These are phyloP conservation scores for Pantala flavescens DNA, from an alignment of 1,140 invertebrate genomes.

Conservation along the genomic window DNA sequence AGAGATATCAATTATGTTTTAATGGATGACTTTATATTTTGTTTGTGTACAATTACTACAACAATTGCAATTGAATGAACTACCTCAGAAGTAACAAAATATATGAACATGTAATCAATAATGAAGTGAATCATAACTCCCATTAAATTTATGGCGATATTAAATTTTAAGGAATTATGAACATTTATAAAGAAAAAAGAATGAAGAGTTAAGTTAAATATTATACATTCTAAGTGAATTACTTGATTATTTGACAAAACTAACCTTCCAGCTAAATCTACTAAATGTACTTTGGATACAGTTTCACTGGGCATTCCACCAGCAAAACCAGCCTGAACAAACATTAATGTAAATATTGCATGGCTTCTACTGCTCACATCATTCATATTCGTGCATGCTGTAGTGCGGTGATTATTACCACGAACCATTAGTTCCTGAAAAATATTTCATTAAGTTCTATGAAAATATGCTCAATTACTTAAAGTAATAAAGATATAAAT, in stretches of 20 bases:
- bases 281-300: slow-evolving; percentile 76
- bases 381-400: slow-evolving; percentile 76
- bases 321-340: slow-evolving; percentile 73
- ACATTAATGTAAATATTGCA: slow-evolving; percentile 89
- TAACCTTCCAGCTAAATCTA: slow-evolving; percentile 77
- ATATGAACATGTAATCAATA: no score
- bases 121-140: no score
- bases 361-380: slow-evolving; percentile 85
- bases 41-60: no score
- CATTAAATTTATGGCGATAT: no score
- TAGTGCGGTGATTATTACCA: slow-evolving; percentile 68
- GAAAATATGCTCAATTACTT: slow-evolving; percentile 18
- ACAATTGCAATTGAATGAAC: no score
- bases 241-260: slow-evolving; percentile 13
- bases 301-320: slow-evolving; percentile 75
- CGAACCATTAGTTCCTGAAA: slow-evolving; percentile 58
- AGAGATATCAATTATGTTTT: no score
- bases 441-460: slow-evolving; percentile 11
- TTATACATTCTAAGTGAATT: no score
- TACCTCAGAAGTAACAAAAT: no score
- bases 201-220: no score
- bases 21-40: no score
- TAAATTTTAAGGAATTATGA: no score
- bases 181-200: no score
- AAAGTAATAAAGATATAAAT: slow-evolving; percentile 18